These are phyloP conservation scores for Platycnemis pennipes DNA, from an alignment of 2,888 invertebrate genomes.

Conservation along the genomic window DNA sequence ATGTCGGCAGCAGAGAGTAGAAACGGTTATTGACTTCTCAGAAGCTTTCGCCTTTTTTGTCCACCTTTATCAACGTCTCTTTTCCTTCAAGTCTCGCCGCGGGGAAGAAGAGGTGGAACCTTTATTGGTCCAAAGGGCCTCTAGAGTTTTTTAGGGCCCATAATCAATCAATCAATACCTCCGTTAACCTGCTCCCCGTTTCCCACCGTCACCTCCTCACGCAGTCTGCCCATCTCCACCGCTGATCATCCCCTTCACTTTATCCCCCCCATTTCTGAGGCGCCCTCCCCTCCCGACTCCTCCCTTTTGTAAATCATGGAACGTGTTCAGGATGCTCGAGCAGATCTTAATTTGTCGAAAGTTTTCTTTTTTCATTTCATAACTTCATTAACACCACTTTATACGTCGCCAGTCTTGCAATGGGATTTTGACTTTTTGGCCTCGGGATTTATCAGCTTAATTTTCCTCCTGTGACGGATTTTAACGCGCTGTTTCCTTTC, in stretches of 20 bases:
- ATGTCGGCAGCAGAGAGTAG: not conserved
- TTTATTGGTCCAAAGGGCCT: not conserved
- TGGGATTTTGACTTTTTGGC: too few species aligned
- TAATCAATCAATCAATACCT: conserved; percentile 18
- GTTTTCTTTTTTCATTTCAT: not conserved
- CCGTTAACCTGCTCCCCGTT: not conserved
- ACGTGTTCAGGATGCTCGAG: not conserved
- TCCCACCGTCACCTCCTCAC: not conserved
- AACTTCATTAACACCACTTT: not conserved
- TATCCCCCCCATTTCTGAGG: not conserved
- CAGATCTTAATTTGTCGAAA: not conserved
- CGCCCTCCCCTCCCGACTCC: not conserved
- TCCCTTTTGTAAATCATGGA: not conserved
- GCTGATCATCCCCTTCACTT: not conserved
- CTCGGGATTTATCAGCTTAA: too few species aligned
- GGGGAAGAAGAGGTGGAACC: not conserved
- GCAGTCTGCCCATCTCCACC: conserved; percentile 9
- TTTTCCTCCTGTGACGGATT: too few species aligned
- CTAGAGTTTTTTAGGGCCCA: not conserved
- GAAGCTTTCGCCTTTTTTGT: not conserved
- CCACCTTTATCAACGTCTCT: not conserved
- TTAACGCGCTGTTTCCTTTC: too few species aligned
- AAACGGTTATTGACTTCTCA: conserved; percentile 3
- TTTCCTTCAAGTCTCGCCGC: not conserved
- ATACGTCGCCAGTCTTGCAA: too few species aligned